Conservation (phyloP, 2,888 invertebrate species). For the Nomada hirtipes region DNA sequence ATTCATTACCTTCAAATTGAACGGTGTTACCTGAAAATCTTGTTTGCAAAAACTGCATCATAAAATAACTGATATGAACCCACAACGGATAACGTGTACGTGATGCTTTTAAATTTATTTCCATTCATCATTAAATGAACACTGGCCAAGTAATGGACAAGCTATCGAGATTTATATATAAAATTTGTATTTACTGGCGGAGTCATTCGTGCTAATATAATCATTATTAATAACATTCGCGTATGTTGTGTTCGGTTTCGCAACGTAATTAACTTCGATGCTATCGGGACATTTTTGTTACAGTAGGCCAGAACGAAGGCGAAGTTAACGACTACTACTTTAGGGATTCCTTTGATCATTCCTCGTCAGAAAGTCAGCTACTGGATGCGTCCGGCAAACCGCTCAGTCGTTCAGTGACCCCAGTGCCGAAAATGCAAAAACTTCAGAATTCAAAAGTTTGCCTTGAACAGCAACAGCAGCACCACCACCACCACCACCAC, state of each 20-base stretch:
- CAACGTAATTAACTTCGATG: background rate
- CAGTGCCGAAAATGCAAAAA: slow-evolving; percentile 82
- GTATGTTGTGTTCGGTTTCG: background rate
- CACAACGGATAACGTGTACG: no score
- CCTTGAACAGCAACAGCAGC: slow-evolving; percentile 58
- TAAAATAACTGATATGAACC: no score
- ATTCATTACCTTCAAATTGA: no score
- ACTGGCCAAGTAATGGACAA: no score
- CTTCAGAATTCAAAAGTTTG: slow-evolving; percentile 78
- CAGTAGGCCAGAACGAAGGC: slow-evolving; percentile 81
- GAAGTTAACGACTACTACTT: slow-evolving; percentile 88
- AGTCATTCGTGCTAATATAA: no score
- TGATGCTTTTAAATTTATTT: no score
- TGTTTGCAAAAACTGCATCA: no score
- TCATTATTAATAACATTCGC: background rate
- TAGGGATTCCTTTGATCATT: slow-evolving; percentile 92
- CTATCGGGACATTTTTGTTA: slow-evolving; percentile 64
- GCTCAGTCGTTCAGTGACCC: slow-evolving; percentile 79
- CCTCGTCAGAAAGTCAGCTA: slow-evolving; percentile 91
- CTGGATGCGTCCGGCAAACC: slow-evolving; percentile 83
- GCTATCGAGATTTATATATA: no score
- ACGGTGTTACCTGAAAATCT: no score
- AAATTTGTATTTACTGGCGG: no score
- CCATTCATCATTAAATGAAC: no score
- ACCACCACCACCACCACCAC: background rate